Conservation (phyloP, 2,113 vertebrate species). For the Pitta sordida region DNA sequence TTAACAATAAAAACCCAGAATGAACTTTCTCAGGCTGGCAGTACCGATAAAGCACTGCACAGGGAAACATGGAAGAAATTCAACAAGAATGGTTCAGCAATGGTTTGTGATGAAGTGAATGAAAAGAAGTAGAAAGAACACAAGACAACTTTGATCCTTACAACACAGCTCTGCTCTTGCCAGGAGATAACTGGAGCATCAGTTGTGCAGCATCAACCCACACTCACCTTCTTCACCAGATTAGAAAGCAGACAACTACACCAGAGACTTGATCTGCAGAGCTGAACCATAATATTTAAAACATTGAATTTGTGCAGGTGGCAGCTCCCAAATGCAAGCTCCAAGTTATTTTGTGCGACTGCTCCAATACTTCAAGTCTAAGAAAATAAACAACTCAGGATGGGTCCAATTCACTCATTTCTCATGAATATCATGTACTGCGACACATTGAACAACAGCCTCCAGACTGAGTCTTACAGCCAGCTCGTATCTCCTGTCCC, state of each 20-base stretch:
- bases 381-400: not conserved
- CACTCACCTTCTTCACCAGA: not conserved
- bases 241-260: not conserved
- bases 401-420: not conserved
- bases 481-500: not conserved
- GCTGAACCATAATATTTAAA: not conserved
- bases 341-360: not conserved
- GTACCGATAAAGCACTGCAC: not conserved
- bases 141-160: not conserved
- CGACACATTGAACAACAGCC: not conserved
- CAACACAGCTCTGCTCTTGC: not conserved
- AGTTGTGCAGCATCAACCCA: not conserved
- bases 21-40: not conserved
- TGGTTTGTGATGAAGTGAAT: rapidly evolving
- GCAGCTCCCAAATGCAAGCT: not conserved
- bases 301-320: not conserved
- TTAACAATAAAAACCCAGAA: rapidly evolving
- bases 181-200: not conserved
- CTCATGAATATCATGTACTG: not conserved
- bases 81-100: too few species aligned
- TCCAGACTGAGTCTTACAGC: not conserved
- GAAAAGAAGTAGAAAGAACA: not conserved
- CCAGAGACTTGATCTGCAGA: not conserved
- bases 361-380: not conserved
- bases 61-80: not conserved